These are phyloP conservation scores for Acanthacorydalis orientalis DNA, from an alignment of 2,888 invertebrate genomes.

Conservation along the genomic window DNA sequence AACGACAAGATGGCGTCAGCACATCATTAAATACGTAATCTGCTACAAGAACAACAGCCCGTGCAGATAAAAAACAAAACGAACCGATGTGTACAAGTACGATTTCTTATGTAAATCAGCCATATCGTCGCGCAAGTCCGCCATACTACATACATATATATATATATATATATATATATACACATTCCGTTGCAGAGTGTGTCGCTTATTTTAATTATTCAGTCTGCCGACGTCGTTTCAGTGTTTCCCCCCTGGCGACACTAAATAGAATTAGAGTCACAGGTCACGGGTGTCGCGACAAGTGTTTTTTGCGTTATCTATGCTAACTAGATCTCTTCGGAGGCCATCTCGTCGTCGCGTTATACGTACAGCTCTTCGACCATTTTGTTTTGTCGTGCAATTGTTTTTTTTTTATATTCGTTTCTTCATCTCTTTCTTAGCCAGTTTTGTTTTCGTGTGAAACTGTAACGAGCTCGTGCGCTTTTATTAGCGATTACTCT, in stretches of 20 bases:
- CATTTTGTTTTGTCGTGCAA: no score
- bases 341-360: no score
- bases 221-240: conserved; percentile 10
- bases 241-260: conserved; percentile 13
- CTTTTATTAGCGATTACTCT: no score
- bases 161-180: neutral
- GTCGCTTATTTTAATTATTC: conserved; percentile 21
- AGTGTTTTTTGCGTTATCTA: conserved; percentile 26
- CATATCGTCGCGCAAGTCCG: neutral
- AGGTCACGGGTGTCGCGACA: conserved; percentile 23
- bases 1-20: no score
- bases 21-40: no score
- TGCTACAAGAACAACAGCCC: no score
- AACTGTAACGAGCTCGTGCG: no score
- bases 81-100: neutral
- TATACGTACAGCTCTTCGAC: no score
- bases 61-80: no score
- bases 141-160: neutral
- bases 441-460: no score
- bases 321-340: conserved; percentile 19
- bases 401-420: no score
- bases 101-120: conserved; percentile 2
- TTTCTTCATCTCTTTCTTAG: no score
- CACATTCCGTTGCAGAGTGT: conserved; percentile 10
- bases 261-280: conserved; percentile 22